These are phyloP conservation scores for Phoebastria nigripes DNA, from an alignment of 2,797 vertebrate species.

Conservation along the genomic window DNA sequence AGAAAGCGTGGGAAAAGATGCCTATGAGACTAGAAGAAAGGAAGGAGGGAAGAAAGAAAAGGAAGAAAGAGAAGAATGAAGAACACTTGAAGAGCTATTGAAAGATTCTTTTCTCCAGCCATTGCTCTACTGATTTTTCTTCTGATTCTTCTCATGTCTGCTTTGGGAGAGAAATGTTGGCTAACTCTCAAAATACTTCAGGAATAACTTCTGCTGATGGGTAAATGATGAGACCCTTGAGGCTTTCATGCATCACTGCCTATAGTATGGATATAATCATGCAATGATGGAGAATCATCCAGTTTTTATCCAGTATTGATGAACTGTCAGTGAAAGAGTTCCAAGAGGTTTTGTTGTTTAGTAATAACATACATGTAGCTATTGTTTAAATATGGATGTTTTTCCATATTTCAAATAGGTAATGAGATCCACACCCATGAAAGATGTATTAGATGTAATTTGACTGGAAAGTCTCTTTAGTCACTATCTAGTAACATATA, in stretches of 20 bases:
- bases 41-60: background rate
- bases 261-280: background rate
- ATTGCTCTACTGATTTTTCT: background rate
- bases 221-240: background rate
- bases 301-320: conserved; percentile 5
- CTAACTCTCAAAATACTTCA: background rate
- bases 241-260: background rate
- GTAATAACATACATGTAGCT: background rate
- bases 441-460: background rate
- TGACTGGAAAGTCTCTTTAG: background rate
- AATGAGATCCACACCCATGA: background rate
- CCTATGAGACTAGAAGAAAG: background rate
- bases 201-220: background rate
- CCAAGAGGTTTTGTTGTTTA: conserved; percentile 2
- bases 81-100: background rate
- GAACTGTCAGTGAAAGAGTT: conserved; percentile 20
- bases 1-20: background rate
- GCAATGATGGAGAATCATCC: background rate
- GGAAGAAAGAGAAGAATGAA: background rate
- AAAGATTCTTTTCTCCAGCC: background rate
- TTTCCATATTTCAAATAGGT: background rate
- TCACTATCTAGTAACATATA: background rate
- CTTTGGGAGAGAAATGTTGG: background rate
- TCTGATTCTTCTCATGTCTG: background rate
- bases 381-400: background rate